Evolutionary conservation across 2,888 invertebrate species (phyloP).

Genomic region (Drosophila flavopinicola): DNA sequence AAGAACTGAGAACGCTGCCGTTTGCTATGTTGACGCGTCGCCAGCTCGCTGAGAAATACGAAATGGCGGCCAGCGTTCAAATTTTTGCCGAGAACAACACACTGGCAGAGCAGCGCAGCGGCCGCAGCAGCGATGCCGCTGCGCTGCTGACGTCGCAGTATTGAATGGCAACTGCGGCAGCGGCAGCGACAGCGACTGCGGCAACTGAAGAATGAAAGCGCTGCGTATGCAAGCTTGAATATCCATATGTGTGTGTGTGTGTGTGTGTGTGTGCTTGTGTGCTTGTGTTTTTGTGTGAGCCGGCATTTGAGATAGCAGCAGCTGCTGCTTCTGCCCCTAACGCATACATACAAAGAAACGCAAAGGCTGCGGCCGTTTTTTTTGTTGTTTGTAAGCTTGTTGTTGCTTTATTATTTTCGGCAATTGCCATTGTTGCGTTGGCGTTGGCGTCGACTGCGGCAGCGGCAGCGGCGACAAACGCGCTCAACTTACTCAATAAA

Average conservation of each 20-base stretch:
- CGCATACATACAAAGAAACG: conserved; percentile 8
- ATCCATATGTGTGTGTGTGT: conserved; percentile 13
- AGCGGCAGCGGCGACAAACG: conserved; percentile 34
- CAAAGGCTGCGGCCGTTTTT: conserved; percentile 21
- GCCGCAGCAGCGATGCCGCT: conserved; percentile 7
- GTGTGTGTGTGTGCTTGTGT: conserved; percentile 9
- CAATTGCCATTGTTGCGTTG: conserved; percentile 50
- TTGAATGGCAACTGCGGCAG: conserved; percentile 35
- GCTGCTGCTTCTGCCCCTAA: conserved; percentile 34
- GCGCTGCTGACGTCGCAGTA: conserved; percentile 34
- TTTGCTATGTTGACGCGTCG: conserved; percentile 67
- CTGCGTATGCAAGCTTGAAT: conserved; percentile 25
- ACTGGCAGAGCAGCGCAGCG: conserved; percentile 22
- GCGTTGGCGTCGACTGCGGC: conserved; percentile 33
- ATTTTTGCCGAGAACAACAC: conserved; percentile 69
- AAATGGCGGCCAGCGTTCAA: conserved; percentile 59
- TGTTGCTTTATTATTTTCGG: conserved; percentile 49
- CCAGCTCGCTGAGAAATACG: conserved; percentile 80
- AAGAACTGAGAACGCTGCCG: conserved; percentile 41
- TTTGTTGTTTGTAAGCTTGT: conserved; percentile 14
- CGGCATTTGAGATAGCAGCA: conserved; percentile 55
- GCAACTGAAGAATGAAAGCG: conserved; percentile 53
- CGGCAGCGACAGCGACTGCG: conserved; percentile 27
- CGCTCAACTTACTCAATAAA: conserved; percentile 83
- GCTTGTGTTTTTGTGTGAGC: conserved; percentile 38